Evolutionary conservation across 1,140 invertebrate species (phyloP).

Genomic region (Bicyclus anynana): DNA sequence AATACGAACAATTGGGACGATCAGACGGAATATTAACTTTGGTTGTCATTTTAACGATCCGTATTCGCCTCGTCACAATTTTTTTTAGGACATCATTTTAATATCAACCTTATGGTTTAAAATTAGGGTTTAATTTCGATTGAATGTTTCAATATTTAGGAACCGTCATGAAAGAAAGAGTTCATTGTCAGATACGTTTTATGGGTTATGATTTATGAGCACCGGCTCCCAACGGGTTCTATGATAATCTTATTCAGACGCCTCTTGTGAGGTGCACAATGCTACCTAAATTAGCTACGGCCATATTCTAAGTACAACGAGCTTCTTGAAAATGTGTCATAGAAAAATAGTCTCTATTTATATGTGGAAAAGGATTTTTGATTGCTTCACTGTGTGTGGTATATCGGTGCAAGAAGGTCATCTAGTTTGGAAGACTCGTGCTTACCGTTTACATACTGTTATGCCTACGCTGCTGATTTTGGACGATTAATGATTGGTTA

Average conservation of each 20-base stretch:
- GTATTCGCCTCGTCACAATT: slow-evolving; percentile 42
- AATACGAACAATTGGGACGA: slow-evolving; percentile 75
- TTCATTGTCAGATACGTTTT: slow-evolving; percentile 71
- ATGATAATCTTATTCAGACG: slow-evolving; percentile 74
- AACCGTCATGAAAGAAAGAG: slow-evolving; percentile 58
- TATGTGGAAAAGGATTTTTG: slow-evolving; percentile 20
- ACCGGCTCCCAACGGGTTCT: slow-evolving; percentile 74
- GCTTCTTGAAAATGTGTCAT: not conserved
- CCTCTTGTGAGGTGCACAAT: slow-evolving; percentile 69
- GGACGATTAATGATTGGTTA: slow-evolving; percentile 47
- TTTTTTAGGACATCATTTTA: slow-evolving; percentile 15
- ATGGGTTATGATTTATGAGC: slow-evolving; percentile 76
- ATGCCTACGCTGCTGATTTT: slow-evolving; percentile 20
- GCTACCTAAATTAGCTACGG: slow-evolving; percentile 76
- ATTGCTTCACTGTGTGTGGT: slow-evolving; percentile 10
- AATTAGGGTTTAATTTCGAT: slow-evolving; percentile 28
- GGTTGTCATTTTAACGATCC: slow-evolving; percentile 73
- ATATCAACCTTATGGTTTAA: slow-evolving; percentile 18
- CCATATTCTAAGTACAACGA: slow-evolving; percentile 44
- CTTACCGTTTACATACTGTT: slow-evolving; percentile 25
- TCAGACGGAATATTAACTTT: slow-evolving; percentile 75
- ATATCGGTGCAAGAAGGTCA: slow-evolving; percentile 49
- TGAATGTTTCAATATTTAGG: slow-evolving; percentile 37
- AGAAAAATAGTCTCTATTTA: slow-evolving; percentile 19
- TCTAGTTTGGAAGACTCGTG: slow-evolving; percentile 26